phyloP scores from a whole-genome alignment of 2,888 invertebrate genomes.

The Pyrrhosoma nymphula region DNA sequence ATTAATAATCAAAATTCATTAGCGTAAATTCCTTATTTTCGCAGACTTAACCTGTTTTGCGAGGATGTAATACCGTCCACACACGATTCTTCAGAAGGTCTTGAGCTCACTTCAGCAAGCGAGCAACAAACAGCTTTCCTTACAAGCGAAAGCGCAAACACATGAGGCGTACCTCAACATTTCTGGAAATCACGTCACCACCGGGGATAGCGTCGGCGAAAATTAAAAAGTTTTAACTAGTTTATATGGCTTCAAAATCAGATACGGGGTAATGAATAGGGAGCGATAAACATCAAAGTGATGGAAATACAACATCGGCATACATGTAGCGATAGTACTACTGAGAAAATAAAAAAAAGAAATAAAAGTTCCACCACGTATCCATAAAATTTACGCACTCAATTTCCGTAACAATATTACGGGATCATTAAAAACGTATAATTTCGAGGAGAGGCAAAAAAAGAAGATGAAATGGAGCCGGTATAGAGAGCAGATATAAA shows the following conservation, averaged over 20 bases:
- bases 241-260: background rate
- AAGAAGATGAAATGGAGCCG: background rate
- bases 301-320: background rate
- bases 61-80: too few species aligned
- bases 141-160: background rate
- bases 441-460: background rate
- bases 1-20: too few species aligned
- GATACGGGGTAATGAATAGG: background rate
- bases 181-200: background rate
- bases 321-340: background rate
- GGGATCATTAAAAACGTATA: background rate
- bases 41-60: too few species aligned
- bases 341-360: background rate
- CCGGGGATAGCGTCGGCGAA: background rate
- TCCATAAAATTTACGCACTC: background rate
- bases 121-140: too few species aligned
- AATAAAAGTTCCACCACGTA: background rate
- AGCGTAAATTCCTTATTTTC: too few species aligned
- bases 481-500: background rate
- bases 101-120: too few species aligned
- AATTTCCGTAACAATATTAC: constrained; percentile 10
- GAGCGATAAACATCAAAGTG: background rate
- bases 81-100: too few species aligned
- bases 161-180: background rate
- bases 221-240: background rate